Conservation (phyloP, 1,140 invertebrate genomes). For the Trichonephila inaurata region DNA sequence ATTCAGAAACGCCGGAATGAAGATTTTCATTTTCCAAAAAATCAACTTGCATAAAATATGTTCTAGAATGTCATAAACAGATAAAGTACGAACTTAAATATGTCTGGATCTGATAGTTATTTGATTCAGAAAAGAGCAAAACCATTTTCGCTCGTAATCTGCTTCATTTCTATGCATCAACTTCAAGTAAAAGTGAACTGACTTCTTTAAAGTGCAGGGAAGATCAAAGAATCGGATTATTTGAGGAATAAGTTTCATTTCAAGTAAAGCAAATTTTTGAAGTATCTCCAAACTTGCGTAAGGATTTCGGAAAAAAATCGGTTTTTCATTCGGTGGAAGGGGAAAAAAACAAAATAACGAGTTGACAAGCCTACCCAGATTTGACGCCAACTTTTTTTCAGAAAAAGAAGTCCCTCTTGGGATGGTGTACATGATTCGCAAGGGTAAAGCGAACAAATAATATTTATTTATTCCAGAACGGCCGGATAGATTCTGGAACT, state of each 20-base stretch:
- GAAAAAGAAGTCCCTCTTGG: constrained; percentile 27
- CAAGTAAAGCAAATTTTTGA: constrained; percentile 22
- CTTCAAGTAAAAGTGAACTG: constrained; percentile 6
- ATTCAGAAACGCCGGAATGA: background rate
- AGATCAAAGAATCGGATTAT: constrained; percentile 41
- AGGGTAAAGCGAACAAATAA: constrained; percentile 54
- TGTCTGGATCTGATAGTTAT: constrained; percentile 22
- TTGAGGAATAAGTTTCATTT: constrained; percentile 39
- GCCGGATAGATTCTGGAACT: constrained; percentile 24
- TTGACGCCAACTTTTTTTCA: constrained; percentile 34
- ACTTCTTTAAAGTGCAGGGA: constrained; percentile 20
- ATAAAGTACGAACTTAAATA: constrained; percentile 6
- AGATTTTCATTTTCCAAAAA: constrained; percentile 21
- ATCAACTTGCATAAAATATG: constrained; percentile 25
- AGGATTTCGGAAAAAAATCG: background rate
- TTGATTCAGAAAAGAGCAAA: constrained; percentile 30
- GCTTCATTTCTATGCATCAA: constrained; percentile 31
- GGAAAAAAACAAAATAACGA: background rate
- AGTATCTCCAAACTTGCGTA: constrained; percentile 15
- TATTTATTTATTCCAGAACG: constrained; percentile 55
- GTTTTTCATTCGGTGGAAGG: background rate
- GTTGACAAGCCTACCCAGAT: constrained; percentile 42
- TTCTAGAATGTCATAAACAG: constrained; percentile 10
- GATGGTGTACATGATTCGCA: constrained; percentile 33
- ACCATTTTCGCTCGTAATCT: constrained; percentile 17